Evolutionary conservation across 1,140 invertebrate species (phyloP).

Genomic region (Orchestia grillus): DNA sequence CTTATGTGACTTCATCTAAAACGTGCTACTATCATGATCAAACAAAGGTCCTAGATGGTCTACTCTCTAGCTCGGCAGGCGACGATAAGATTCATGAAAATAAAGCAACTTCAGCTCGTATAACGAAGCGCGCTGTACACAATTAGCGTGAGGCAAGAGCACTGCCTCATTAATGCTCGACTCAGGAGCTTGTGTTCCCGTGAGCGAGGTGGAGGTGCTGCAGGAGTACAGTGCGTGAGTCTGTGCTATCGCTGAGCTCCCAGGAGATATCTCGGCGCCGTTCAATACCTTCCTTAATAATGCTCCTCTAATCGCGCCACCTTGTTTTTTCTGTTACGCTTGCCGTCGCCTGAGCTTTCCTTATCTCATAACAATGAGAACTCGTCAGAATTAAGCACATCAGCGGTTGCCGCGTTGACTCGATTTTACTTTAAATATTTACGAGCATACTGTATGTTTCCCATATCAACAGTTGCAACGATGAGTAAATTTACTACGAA

Average conservation of each 20-base stretch:
- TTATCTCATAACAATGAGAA: slow-evolving; percentile 51
- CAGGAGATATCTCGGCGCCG: slow-evolving; percentile 22
- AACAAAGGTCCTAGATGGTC: no score
- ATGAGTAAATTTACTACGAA: not conserved
- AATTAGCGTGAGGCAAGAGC: no score
- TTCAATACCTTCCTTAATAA: slow-evolving; percentile 47
- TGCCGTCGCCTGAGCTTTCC: not conserved
- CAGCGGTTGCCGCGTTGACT: not conserved
- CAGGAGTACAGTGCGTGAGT: not conserved
- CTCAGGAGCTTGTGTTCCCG: no score
- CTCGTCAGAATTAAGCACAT: not conserved
- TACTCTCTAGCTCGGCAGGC: no score
- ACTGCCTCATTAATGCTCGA: no score
- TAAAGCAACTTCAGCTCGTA: no score
- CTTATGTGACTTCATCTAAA: no score
- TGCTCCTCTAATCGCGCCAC: slow-evolving; percentile 1
- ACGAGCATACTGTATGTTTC: not conserved
- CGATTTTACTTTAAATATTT: not conserved
- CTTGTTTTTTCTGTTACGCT: slow-evolving; percentile 23
- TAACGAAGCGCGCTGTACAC: no score
- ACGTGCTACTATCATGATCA: no score
- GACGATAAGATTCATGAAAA: no score
- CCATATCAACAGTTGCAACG: not conserved
- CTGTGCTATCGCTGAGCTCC: not conserved
- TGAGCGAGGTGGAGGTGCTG: not conserved